These are phyloP conservation scores for Pogona vitticeps DNA, from an alignment of 2,113 vertebrate genomes.

Conservation along the genomic window DNA sequence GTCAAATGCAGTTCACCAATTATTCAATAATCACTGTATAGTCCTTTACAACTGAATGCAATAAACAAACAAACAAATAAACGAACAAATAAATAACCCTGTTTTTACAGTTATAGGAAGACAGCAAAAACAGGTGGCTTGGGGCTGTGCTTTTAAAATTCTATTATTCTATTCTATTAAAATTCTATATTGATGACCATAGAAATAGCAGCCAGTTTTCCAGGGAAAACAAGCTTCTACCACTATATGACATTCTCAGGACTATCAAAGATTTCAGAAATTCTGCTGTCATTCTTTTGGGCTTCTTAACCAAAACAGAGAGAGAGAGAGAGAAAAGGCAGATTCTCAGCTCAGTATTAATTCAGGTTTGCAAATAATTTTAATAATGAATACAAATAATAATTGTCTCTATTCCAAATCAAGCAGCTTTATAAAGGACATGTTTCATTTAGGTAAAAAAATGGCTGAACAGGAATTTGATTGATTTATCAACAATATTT, in stretches of 20 bases:
- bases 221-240: not conserved
- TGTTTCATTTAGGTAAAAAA: not conserved
- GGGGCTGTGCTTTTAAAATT: not conserved
- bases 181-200: not conserved
- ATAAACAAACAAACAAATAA: not conserved
- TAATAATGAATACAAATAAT: not conserved
- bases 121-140: not conserved
- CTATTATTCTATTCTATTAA: no score
- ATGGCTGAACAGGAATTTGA: not conserved
- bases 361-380: not conserved
- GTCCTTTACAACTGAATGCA: not conserved
- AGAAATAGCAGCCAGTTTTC: not conserved
- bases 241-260: not conserved
- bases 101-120: not conserved
- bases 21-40: not conserved
- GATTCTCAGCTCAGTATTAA: not conserved
- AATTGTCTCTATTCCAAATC: not conserved
- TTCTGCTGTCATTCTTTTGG: not conserved
- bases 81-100: not conserved
- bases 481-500: not conserved
- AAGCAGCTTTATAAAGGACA: not conserved
- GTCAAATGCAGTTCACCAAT: not conserved
- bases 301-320: not conserved
- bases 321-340: not conserved
- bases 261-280: not conserved